Evolutionary conservation across 2,888 invertebrate species (phyloP).

Genomic region (Dichetophora obliterata): DNA sequence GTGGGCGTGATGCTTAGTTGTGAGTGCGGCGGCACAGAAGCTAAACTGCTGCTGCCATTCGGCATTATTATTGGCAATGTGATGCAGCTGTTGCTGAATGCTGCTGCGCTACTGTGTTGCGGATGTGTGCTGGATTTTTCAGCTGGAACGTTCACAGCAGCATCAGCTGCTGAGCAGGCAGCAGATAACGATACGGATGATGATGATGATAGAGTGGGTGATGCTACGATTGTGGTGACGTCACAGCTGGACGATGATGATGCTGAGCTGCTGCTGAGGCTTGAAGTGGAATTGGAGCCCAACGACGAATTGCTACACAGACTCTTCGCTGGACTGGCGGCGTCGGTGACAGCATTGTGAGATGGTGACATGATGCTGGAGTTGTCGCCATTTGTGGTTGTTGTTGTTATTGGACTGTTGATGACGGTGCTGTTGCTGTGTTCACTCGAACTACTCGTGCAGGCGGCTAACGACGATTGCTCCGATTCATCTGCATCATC

Average conservation of each 20-base stretch:
- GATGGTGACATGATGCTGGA: constrained; percentile 41
- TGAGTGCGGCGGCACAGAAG: constrained; percentile 49
- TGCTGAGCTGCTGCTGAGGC: constrained; percentile 39
- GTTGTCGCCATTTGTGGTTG: constrained; percentile 22
- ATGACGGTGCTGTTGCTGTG: constrained; percentile 66
- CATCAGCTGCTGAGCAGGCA: constrained; percentile 21
- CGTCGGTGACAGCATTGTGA: constrained; percentile 43
- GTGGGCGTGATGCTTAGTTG: constrained; percentile 31
- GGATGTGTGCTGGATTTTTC: background rate
- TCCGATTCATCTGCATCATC: constrained; percentile 64
- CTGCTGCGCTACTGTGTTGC: background rate
- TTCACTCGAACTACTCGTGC: constrained; percentile 66
- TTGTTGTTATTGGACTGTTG: constrained; percentile 55
- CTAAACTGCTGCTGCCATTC: constrained; percentile 56
- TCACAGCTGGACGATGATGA: constrained; percentile 55
- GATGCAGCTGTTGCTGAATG: constrained; percentile 40
- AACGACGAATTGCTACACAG: constrained; percentile 56
- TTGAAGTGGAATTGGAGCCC: constrained; percentile 11
- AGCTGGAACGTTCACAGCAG: constrained; percentile 43
- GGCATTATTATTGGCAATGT: constrained; percentile 64
- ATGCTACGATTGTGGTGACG: constrained; percentile 49
- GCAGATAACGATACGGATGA: constrained; percentile 23
- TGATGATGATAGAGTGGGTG: constrained; percentile 22
- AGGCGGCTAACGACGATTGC: constrained; percentile 63
- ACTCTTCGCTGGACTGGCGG: constrained; percentile 60